Conservation (phyloP, 2,113 vertebrate genomes). For the Callaeas wilsoni region DNA sequence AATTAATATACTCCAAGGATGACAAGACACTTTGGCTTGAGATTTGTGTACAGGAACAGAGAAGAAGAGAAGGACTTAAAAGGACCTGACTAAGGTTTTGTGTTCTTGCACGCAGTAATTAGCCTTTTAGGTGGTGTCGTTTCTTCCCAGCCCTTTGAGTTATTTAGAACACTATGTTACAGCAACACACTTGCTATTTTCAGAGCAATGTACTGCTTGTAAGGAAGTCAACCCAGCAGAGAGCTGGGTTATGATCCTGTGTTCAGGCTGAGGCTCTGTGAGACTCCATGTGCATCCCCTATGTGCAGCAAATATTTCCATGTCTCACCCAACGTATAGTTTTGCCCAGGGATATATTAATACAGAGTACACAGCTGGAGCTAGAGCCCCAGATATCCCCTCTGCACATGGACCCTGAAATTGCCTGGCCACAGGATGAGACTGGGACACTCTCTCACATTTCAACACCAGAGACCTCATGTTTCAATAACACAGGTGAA, state of each 20-base stretch:
- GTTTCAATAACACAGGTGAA: neutral
- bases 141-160: neutral
- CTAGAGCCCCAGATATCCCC: neutral
- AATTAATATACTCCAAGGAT: constrained; percentile 2
- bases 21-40: neutral
- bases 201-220: neutral
- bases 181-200: neutral
- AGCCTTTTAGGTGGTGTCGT: neutral
- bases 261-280: neutral
- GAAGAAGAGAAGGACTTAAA: neutral
- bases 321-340: neutral
- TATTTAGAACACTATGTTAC: neutral
- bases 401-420: neutral
- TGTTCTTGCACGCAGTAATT: neutral
- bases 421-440: neutral
- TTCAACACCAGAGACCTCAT: neutral
- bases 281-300: neutral
- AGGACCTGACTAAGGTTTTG: neutral
- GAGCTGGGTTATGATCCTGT: neutral
- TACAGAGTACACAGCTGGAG: neutral
- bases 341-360: neutral
- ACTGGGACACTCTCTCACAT: neutral
- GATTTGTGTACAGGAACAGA: neutral
- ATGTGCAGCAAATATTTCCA: fast-evolving
- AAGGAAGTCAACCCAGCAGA: neutral